These are phyloP conservation scores for Philaethria dido DNA, from an alignment of 2,888 invertebrate species.

Conservation along the genomic window DNA sequence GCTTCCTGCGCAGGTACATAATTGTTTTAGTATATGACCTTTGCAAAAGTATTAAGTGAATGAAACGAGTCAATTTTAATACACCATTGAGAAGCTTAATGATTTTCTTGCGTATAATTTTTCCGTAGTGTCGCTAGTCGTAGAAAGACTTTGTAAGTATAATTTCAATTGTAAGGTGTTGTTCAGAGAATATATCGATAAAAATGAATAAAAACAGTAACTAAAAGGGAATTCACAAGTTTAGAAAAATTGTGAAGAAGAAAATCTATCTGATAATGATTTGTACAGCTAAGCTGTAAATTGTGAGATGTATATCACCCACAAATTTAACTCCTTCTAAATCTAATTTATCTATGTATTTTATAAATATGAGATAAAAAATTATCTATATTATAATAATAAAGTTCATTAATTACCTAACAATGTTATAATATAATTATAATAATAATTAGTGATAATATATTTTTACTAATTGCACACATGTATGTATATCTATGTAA, in stretches of 20 bases:
- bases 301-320: no score
- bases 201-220: no score
- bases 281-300: no score
- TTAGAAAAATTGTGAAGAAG: no score
- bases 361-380: no score
- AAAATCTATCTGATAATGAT: no score
- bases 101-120: neutral
- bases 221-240: no score
- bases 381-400: no score
- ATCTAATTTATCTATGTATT: neutral
- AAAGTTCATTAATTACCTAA: no score
- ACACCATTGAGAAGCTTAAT: conserved; percentile 4
- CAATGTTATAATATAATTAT: neutral
- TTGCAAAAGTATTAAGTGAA: conserved; percentile 45
- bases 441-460: neutral
- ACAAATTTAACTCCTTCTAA: no score
- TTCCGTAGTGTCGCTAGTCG: neutral
- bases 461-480: neutral
- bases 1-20: conserved; percentile 55
- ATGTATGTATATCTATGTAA: neutral
- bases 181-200: neutral
- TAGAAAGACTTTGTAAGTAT: neutral
- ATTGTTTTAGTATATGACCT: conserved; percentile 57
- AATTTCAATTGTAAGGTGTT: neutral
- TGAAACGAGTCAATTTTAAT: conserved; percentile 16